Evolutionary conservation across 2,113 vertebrate genomes (phyloP).

Genomic region (Ardeotis arabs): DNA sequence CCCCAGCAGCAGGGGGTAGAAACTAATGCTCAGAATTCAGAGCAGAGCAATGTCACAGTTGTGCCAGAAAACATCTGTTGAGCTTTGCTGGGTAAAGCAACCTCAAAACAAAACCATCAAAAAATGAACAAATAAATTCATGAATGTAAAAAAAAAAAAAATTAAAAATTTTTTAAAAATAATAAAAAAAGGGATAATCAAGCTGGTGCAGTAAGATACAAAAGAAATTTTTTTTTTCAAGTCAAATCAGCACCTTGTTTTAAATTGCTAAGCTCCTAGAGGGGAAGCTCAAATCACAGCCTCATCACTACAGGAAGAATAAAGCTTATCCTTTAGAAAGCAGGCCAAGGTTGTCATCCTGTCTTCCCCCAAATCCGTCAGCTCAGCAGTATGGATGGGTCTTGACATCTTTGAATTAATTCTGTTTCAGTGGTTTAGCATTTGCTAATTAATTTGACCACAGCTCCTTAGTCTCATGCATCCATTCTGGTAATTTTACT

Average conservation of each 20-base stretch:
- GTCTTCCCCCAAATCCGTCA: neutral
- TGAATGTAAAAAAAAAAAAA: neutral
- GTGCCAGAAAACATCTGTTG: neutral
- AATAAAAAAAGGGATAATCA: neutral
- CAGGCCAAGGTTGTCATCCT: neutral
- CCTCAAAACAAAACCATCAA: neutral
- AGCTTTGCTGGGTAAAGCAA: neutral
- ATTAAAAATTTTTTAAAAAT: too few relatives aligned
- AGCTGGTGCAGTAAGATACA: neutral
- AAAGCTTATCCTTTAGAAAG: neutral
- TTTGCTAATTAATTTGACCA: neutral
- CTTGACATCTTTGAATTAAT: neutral
- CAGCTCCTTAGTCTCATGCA: neutral
- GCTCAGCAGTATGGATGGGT: neutral
- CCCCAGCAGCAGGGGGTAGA: neutral
- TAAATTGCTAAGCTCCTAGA: neutral
- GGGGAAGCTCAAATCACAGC: neutral
- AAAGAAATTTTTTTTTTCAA: neutral
- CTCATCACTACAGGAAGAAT: neutral
- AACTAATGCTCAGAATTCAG: neutral
- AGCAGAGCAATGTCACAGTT: neutral
- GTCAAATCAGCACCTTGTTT: neutral
- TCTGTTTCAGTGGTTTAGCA: neutral
- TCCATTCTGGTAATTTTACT: neutral
- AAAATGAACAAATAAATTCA: neutral